Percentiles rank a stretch among this genome's conserved stretches.
phyloP scores from a whole-genome alignment of 2,888 invertebrate species.

The Acleris cristana region DNA sequence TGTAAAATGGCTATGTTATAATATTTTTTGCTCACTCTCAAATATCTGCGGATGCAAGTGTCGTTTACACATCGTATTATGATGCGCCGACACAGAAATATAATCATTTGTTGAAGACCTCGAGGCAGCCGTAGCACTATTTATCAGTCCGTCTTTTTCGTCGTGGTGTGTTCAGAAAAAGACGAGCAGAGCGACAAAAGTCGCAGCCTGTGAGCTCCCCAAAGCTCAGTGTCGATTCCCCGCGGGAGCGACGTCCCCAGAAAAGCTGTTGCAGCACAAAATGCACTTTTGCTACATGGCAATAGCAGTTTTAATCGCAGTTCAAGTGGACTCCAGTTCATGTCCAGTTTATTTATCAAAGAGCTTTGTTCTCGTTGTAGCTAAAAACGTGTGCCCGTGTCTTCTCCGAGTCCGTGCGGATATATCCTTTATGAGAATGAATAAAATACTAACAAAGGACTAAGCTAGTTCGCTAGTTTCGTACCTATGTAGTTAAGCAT shows the following conservation, averaged over 20 bases:
- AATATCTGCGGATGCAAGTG: slow-evolving; percentile 1
- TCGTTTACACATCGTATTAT: slow-evolving; percentile 7
- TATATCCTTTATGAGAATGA: neutral
- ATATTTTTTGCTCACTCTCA: neutral
- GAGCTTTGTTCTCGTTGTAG: slow-evolving; percentile 6
- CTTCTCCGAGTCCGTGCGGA: neutral
- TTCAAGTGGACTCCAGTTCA: neutral
- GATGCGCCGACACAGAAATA: slow-evolving; percentile 1
- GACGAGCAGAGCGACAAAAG: too few species aligned
- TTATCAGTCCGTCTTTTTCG: too few species aligned
- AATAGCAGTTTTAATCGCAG: neutral
- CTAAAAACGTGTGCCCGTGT: neutral
- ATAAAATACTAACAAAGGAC: too few species aligned
- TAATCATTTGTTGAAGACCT: neutral
- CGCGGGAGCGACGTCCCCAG: slow-evolving; percentile 34
- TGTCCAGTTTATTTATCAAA: slow-evolving; percentile 4
- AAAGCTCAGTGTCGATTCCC: neutral
- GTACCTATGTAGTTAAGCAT: too few species aligned
- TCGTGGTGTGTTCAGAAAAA: too few species aligned
- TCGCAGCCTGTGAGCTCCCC: too few species aligned
- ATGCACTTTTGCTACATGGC: neutral
- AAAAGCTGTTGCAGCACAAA: neutral
- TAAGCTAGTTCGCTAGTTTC: too few species aligned
- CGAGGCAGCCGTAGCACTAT: too few species aligned
- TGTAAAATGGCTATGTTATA: too few species aligned